Evolutionary conservation across 2,797 vertebrate genomes (phyloP).

Genomic region (Margarornis squamiger): DNA sequence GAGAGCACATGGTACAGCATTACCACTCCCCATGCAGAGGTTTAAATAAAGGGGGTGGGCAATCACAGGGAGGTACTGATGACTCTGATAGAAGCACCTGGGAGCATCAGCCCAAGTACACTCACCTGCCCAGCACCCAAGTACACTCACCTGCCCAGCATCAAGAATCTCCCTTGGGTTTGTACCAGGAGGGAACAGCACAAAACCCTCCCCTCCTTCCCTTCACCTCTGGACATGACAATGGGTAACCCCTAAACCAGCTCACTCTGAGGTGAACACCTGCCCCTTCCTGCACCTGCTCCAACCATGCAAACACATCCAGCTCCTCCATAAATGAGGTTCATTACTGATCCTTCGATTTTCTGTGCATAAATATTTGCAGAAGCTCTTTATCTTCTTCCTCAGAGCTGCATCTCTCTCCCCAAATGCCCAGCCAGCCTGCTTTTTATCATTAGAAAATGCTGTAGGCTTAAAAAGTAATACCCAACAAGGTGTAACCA

Average conservation of each 20-base stretch:
- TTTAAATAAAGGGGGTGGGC: fast-evolving
- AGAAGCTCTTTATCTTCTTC: background rate
- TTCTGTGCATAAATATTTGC: background rate
- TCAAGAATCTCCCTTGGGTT: fast-evolving
- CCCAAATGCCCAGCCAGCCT: background rate
- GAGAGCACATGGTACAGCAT: fast-evolving
- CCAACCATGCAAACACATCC: background rate
- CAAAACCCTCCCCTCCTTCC: too few species aligned
- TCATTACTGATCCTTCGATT: background rate
- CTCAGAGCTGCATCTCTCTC: background rate
- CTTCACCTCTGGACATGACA: fast-evolving
- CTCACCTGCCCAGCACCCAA: fast-evolving
- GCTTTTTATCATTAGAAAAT: background rate
- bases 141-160: background rate
- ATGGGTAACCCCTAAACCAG: background rate
- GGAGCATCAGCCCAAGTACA: background rate
- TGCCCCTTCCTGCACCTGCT: background rate
- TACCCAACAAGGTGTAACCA: background rate
- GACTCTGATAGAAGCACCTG: background rate
- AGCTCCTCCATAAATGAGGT: background rate
- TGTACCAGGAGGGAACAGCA: fast-evolving
- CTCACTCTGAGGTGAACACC: fast-evolving
- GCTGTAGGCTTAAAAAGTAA: background rate
- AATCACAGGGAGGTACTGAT: background rate
- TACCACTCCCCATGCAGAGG: fast-evolving